phyloP scores from a whole-genome alignment of 2,888 invertebrate species.

The Embidobia sp. region DNA sequence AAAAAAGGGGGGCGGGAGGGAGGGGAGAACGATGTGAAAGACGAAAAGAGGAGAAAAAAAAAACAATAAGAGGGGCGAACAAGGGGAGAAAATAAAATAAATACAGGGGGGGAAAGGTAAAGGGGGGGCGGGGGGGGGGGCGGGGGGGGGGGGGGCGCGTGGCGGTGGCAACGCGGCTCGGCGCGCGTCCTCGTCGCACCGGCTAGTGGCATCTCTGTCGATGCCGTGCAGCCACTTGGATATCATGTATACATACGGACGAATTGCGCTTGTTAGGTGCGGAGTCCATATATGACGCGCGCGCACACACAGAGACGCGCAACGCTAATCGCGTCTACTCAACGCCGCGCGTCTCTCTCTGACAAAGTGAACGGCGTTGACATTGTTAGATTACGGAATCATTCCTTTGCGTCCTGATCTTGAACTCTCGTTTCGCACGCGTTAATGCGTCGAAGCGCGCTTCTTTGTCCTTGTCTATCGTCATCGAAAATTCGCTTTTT shows the following conservation, averaged over 20 bases:
- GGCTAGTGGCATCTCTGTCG: background rate
- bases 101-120: slow-evolving; percentile 58
- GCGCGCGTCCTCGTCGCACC: slow-evolving; percentile 19
- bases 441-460: slow-evolving; percentile 38
- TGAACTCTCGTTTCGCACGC: slow-evolving; percentile 64
- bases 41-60: slow-evolving; percentile 52
- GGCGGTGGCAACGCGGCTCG: slow-evolving; percentile 48
- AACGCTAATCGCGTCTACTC: slow-evolving; percentile 64
- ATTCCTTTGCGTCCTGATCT: slow-evolving; percentile 65
- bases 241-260: slow-evolving; percentile 67
- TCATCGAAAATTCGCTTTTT: slow-evolving; percentile 12
- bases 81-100: slow-evolving; percentile 58
- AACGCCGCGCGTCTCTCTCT: slow-evolving; percentile 40
- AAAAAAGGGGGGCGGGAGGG: slow-evolving; percentile 8
- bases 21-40: slow-evolving; percentile 9
- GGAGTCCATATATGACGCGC: slow-evolving; percentile 38
- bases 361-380: slow-evolving; percentile 66
- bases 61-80: slow-evolving; percentile 51
- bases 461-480: slow-evolving; percentile 25
- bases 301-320: slow-evolving; percentile 28
- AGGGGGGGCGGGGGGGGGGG: slow-evolving; percentile 34
- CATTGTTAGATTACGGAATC: slow-evolving; percentile 67
- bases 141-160: slow-evolving; percentile 33
- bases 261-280: slow-evolving; percentile 55
- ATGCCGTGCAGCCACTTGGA: slow-evolving; percentile 31